These are phyloP conservation scores for Ephestia elutella DNA, from an alignment of 1,140 invertebrate genomes.

Conservation along the genomic window DNA sequence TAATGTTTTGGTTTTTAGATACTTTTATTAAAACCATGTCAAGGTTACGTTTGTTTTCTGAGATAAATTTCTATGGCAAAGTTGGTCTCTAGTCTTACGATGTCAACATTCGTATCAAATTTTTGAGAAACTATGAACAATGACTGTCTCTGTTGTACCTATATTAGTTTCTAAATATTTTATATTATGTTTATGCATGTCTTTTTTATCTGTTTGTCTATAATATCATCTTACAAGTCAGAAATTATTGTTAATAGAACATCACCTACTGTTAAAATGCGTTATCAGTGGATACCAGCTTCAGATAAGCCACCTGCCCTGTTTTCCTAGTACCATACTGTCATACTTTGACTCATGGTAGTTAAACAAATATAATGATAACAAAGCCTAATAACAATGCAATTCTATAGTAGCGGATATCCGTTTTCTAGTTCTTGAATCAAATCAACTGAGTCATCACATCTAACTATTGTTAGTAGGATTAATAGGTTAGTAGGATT, in stretches of 20 bases:
- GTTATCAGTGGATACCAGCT: conserved; percentile 32
- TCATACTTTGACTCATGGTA: conserved; percentile 25
- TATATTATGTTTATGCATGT: too few relatives aligned
- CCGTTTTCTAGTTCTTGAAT: conserved; percentile 10
- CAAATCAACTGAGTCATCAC: conserved; percentile 11
- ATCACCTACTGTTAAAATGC: conserved; percentile 28
- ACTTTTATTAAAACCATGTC: not conserved
- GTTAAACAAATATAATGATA: conserved; percentile 33
- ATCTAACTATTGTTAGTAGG: too few relatives aligned
- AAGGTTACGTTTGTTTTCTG: not conserved
- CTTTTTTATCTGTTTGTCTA: too few relatives aligned
- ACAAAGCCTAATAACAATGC: conserved; percentile 4
- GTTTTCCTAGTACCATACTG: conserved; percentile 44
- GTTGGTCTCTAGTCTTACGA: too few relatives aligned
- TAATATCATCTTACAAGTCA: too few relatives aligned
- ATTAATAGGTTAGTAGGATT: too few relatives aligned
- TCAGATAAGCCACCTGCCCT: conserved; percentile 45
- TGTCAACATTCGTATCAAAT: too few relatives aligned
- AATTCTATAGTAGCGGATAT: conserved; percentile 6
- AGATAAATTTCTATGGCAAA: too few relatives aligned
- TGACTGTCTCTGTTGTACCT: too few relatives aligned
- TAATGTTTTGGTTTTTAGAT: not conserved
- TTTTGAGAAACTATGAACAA: too few relatives aligned
- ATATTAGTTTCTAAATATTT: too few relatives aligned
- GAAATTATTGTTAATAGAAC: not conserved